Evolutionary conservation across 2,113 vertebrate species (phyloP).

Genomic region (Seriola rivoliana): DNA sequence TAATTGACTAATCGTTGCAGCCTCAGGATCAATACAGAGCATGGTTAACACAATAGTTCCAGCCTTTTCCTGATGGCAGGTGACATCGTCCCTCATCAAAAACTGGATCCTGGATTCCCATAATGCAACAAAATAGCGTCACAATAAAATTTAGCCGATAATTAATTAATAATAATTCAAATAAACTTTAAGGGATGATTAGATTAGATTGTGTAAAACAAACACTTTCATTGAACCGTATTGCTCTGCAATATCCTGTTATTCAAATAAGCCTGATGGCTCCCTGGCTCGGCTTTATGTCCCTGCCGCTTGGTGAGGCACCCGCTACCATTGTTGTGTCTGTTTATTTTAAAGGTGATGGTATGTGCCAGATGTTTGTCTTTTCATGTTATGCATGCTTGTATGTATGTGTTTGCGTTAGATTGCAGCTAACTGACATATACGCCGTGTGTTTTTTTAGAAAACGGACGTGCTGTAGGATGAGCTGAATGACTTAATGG

Average conservation of each 20-base stretch:
- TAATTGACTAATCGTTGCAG: too few relatives aligned
- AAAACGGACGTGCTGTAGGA: conserved; percentile 1
- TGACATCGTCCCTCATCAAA: neutral
- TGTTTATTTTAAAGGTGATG: conserved; percentile 9
- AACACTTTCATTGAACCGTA: neutral
- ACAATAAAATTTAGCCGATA: neutral
- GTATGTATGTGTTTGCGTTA: conserved; percentile 13
- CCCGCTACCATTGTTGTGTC: neutral
- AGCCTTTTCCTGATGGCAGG: neutral
- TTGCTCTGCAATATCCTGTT: neutral
- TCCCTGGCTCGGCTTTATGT: neutral
- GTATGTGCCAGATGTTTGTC: neutral
- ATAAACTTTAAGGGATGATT: neutral
- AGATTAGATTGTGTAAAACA: neutral
- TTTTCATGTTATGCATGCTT: neutral
- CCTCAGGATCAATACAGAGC: neutral
- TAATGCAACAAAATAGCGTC: too few relatives aligned
- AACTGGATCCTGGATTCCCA: neutral
- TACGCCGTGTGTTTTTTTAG: neutral
- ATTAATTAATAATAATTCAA: neutral
- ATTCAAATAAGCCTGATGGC: neutral
- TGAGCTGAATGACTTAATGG: conserved; percentile 12
- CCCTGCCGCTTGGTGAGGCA: neutral
- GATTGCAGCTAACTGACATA: neutral
- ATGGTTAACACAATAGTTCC: neutral